Percentiles rank a stretch among this genome's conserved stretches.
phyloP scores from a whole-genome alignment of 2,113 vertebrate species.

The Rhinolophus ferrumequinum region DNA sequence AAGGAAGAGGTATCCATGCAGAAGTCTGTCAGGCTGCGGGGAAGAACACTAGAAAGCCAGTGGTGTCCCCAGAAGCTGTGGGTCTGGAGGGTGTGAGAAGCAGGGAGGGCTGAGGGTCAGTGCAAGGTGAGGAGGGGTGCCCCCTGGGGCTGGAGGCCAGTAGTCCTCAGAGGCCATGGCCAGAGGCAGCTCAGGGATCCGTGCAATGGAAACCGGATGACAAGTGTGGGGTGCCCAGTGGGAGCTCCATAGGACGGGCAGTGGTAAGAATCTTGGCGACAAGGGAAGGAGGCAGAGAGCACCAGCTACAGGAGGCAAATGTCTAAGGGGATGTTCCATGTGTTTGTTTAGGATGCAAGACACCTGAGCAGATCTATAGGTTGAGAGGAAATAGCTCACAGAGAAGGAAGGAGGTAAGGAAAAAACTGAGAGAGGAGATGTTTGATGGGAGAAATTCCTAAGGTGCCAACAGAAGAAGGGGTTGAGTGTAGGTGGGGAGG shows the following conservation, averaged over 20 bases:
- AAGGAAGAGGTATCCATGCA: not conserved
- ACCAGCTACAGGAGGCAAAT: not conserved
- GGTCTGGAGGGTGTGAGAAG: rapidly evolving
- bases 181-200: not conserved
- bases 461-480: not conserved
- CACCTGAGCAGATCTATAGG: not conserved
- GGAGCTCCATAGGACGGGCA: not conserved
- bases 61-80: not conserved
- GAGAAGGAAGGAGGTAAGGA: not conserved
- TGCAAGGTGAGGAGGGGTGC: too few species aligned
- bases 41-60: not conserved
- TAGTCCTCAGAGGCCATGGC: not conserved
- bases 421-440: not conserved
- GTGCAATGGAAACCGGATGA: not conserved
- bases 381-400: not conserved
- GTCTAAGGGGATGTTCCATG: not conserved
- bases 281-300: not conserved
- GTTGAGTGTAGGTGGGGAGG: not conserved
- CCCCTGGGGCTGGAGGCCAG: not conserved
- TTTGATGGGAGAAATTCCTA: not conserved
- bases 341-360: not conserved
- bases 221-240: not conserved
- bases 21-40: not conserved
- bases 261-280: not conserved
- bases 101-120: not conserved